Conservation (phyloP, 2,113 vertebrate genomes). For the Melanostigma gelatinosum region DNA sequence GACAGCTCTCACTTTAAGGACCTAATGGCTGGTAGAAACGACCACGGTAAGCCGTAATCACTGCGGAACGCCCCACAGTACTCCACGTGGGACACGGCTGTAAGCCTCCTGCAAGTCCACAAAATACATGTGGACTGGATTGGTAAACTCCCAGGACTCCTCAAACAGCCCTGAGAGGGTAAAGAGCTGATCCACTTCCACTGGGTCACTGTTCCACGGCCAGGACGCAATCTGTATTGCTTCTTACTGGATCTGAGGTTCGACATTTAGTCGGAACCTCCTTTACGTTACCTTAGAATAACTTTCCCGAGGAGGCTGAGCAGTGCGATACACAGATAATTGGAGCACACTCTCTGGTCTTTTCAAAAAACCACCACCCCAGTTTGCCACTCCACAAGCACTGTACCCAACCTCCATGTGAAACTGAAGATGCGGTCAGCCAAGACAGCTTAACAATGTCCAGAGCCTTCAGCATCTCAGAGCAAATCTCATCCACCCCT, state of each 20-base stretch:
- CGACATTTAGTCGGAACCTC: background rate
- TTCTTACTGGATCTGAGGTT: background rate
- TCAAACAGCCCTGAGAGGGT: background rate
- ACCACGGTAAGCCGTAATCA: background rate
- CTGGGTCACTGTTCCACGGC: background rate
- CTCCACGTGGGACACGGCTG: background rate
- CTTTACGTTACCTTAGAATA: background rate
- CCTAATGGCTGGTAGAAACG: background rate
- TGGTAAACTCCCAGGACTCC: background rate
- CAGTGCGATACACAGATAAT: background rate
- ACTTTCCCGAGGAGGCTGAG: background rate
- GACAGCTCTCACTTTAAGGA: background rate
- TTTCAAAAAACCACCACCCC: background rate
- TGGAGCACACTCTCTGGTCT: background rate
- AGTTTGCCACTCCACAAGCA: background rate
- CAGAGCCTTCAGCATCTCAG: background rate
- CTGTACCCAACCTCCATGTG: background rate
- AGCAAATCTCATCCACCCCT: background rate
- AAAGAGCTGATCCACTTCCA: background rate
- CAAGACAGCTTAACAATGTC: constrained; percentile 1
- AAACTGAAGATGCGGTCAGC: constrained; percentile 1
- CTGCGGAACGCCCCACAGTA: background rate
- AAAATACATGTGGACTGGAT: background rate
- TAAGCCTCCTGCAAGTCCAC: background rate
- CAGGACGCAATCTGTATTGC: background rate